Evolutionary conservation across 2,113 vertebrate species (phyloP), one percentile per base, ranked within the genome.

Genomic region (Theristicus caerulescens): DNA sequence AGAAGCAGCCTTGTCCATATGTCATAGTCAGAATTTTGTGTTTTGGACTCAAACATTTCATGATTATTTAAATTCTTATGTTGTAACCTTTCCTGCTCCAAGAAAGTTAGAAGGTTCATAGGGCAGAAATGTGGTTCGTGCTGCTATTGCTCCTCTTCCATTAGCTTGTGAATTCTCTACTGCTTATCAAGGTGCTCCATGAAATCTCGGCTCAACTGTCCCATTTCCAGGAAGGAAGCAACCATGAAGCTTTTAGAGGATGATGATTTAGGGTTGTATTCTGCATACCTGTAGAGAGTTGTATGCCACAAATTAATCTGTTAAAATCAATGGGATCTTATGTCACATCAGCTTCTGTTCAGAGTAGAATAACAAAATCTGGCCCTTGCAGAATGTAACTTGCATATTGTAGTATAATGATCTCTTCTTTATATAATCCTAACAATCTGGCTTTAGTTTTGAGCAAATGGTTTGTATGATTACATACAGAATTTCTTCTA

Each of bases 1-100:
- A 88, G 31, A 42, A 46, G 20, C 31, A 38, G 9, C 8, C 16
- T 66, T 7, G 1, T 79, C 73, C 2, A 0, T 36, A 0, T 0
- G 16, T 34, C 2, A 6, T 14, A 36, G 55, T 61, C 38, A 65
- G 40, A 70, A 74, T 52, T 54, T 64, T 55, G 21, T 70, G 38
- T 5, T 85, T 85, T 76, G 15, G 21, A 67, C 31, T 71, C 15
- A 36, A 49, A 58, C 3, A 8, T 64, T 44, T 85, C 4, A 42
- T 16, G 16, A 77, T 62, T n/a, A 52, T 24, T 86, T 26, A 79
- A 86, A 66, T 34, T 59, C 25, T 73, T 84, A 40, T 2, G 2
- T 18, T 61, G 36, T 5, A 34, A 59, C 29, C n/a, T 84, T 84
- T 91, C 8, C 21, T 66, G 2, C 58, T 78, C 18, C n/a, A 81